Percentiles rank a stretch among this genome's conserved stretches.
Conservation (phyloP, 2,113 vertebrate genomes). For the Prinia subflava region DNA sequence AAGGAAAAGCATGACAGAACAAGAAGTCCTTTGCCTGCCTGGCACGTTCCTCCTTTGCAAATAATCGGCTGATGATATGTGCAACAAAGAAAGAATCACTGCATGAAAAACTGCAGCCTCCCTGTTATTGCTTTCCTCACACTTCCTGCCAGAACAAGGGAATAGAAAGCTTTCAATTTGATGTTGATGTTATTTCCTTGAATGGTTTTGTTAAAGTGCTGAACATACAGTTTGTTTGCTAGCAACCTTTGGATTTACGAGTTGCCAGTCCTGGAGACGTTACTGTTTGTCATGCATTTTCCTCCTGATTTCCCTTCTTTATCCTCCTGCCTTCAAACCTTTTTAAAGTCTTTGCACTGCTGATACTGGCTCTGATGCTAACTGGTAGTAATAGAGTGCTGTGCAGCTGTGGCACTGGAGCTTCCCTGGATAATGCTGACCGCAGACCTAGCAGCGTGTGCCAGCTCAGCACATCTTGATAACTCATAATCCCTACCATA, state of each 20-base stretch:
- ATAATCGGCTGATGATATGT: background rate
- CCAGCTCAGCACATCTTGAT: slow-evolving; percentile 70
- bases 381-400: slow-evolving; percentile 46
- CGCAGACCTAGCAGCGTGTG: slow-evolving; percentile 12
- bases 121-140: slow-evolving; percentile 5
- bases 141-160: slow-evolving; percentile 29
- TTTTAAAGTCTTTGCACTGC: slow-evolving; percentile 35
- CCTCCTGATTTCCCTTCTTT: slow-evolving; percentile 42
- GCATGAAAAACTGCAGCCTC: slow-evolving; percentile 39
- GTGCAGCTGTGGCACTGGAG: slow-evolving; percentile 16
- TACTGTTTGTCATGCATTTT: slow-evolving; percentile 61
- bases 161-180: slow-evolving; percentile 38
- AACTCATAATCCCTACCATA: slow-evolving; percentile 60
- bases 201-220: slow-evolving; percentile 55
- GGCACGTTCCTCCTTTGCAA: background rate
- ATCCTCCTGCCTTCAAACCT: slow-evolving; percentile 35
- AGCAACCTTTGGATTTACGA: slow-evolving; percentile 52
- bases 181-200: slow-evolving; percentile 39
- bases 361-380: background rate
- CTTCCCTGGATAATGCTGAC: slow-evolving; percentile 58
- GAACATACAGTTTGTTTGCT: slow-evolving; percentile 43
- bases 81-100: slow-evolving; percentile 25
- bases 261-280: slow-evolving; percentile 19
- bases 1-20: background rate
- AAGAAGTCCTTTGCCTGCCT: background rate